A percentile compares a stretch with the other conserved stretches of the same genome.
Evolutionary conservation across 2,888 invertebrate genomes (phyloP).

Genomic region (Trileptium ribeirensis): DNA sequence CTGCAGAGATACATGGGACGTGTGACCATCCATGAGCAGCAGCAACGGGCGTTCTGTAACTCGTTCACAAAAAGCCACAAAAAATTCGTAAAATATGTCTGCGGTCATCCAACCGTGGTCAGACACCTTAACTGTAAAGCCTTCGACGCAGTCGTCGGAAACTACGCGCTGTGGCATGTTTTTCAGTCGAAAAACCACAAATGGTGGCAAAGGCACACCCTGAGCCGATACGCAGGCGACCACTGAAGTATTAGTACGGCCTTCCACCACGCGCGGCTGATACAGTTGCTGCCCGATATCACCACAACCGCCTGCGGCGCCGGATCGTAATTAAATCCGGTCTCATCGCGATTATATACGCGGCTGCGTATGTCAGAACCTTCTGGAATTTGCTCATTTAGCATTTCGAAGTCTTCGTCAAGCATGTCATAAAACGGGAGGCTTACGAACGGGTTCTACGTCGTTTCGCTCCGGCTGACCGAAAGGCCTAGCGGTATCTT

Average conservation of each 20-base stretch:
- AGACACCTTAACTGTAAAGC: not conserved
- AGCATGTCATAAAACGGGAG: not conserved
- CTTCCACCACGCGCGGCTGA: not conserved
- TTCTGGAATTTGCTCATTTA: no score
- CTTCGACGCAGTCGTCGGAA: not conserved
- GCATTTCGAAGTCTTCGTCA: not conserved
- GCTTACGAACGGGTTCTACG: not conserved
- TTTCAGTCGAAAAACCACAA: not conserved
- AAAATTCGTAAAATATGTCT: not conserved
- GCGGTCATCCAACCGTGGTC: constrained; percentile 8
- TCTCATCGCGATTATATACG: not conserved
- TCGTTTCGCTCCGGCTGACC: not conserved
- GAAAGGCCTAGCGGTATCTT: not conserved
- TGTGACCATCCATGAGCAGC: constrained; percentile 17
- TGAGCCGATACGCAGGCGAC: no score
- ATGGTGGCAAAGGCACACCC: not conserved
- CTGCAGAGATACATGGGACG: constrained; percentile 8
- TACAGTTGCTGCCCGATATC: not conserved
- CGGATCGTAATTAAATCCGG: not conserved
- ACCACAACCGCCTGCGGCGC: not conserved
- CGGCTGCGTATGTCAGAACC: not conserved
- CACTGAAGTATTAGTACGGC: no score
- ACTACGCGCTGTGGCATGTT: not conserved
- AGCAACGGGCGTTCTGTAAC: constrained; percentile 5
- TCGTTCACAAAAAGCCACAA: constrained; percentile 7